Conservation (phyloP, 2,113 vertebrate genomes). For the Silurus glanis region DNA sequence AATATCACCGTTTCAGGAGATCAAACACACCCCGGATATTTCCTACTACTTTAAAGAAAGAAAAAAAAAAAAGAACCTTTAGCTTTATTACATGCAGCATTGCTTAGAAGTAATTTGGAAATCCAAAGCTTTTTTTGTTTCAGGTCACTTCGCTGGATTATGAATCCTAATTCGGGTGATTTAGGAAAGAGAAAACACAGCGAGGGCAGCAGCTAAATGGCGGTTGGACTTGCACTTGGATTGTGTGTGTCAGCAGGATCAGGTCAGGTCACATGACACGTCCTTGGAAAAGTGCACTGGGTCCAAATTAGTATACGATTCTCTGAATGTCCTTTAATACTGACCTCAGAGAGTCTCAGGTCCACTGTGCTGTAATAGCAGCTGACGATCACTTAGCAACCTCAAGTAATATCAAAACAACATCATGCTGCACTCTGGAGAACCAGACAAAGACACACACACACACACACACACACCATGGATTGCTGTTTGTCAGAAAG, state of each 20-base stretch:
- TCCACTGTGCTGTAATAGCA: conserved; percentile 11
- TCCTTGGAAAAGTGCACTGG: not conserved
- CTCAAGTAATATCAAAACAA: not conserved
- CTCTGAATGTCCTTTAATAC: not conserved
- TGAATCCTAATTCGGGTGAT: not conserved
- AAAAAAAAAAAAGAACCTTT: no score
- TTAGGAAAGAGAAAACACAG: not conserved
- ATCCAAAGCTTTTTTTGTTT: not conserved
- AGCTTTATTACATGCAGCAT: not conserved
- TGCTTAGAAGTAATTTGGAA: not conserved
- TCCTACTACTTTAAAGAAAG: no score
- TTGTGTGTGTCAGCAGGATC: not conserved
- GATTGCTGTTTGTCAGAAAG: not conserved
- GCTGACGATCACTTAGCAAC: not conserved
- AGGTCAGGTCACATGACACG: not conserved
- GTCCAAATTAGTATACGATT: conserved; percentile 17
- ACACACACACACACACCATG: not conserved
- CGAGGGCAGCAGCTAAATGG: not conserved
- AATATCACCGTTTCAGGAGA: not conserved
- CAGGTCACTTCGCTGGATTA: not conserved
- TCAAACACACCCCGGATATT: not conserved
- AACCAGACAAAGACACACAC: not conserved
- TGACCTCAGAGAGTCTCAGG: no score
- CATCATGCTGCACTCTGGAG: not conserved
- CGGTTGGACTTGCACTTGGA: not conserved